Evolutionary conservation across 1,140 invertebrate genomes (phyloP), one percentile per base, ranked within the genome.

Genomic region (Nymphalis io): DNA sequence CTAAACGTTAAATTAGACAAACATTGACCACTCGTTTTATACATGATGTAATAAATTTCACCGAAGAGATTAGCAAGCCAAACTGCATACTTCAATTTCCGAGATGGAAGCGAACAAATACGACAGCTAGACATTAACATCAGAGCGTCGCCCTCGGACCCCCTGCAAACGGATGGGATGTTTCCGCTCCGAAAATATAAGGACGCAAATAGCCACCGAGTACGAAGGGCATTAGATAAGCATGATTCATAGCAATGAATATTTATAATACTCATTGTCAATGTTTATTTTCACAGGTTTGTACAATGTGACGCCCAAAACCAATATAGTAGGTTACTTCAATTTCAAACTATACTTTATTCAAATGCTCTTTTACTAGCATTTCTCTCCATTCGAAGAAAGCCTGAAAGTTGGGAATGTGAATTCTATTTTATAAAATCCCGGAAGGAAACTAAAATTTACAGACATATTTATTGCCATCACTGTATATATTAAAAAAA

Each of bases 161-260:
- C 79, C 79, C 76, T 67, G 66, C 73, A 59, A 74, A 67, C 72
- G 79, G 76, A 81, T 79, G 73, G 60, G 58, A 44, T 42, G 70
- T 71, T 77, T 80, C 78, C 78, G 78, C 42, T 78, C 71, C 70
- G 40, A 69, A 78, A 80, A 80, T 80, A 80, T 38, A 48, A 20
- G 27, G 65, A 63, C 66, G 51, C 20, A 63, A 70, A 70, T 70
- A 70, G 51, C 58, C 15, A 42, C 39, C 0, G 4, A 64, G 27
- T 40, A 68, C 74, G 61, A 71, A 73, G 70, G 72, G 75, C 60
- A 60, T 74, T 70, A 74, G 72, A 74, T 74, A 74, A 74, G 61
- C n/a, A 68, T 77, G 75, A 77, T 67, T 74, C 66, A 77, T 77
- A 16, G 51, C 59, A 23, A 15, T 16, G 51, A 55, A 27, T n/a